These are phyloP conservation scores for Sebastes cheni DNA, from an alignment of 2,797 vertebrate species.

Conservation along the genomic window DNA sequence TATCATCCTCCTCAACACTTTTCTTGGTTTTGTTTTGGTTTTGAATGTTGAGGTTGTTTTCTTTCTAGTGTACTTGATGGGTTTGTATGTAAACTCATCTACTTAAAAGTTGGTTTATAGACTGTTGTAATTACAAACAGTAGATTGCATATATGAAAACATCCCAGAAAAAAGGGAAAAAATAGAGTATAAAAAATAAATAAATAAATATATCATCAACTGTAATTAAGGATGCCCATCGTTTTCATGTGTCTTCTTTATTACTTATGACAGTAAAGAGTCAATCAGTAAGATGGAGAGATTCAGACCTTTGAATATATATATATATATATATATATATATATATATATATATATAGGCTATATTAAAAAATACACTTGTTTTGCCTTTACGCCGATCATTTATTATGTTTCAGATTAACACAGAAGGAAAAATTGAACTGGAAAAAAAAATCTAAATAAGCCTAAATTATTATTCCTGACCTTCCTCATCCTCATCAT, in stretches of 20 bases:
- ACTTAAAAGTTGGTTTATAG: too few species aligned
- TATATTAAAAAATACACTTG: neutral
- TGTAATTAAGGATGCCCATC: neutral
- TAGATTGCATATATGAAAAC: too few species aligned
- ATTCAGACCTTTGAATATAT: neutral
- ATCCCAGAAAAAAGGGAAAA: too few species aligned
- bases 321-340: too few species aligned
- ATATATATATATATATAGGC: neutral
- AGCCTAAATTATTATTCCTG: constrained; percentile 51
- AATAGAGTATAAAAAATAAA: too few species aligned
- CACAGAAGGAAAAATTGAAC: constrained; percentile 8
- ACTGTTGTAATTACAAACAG: too few species aligned
- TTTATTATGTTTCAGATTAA: constrained; percentile 31
- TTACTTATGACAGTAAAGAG: neutral
- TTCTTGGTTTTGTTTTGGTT: too few species aligned
- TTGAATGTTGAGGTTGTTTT: too few species aligned
- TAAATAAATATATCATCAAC: neutral
- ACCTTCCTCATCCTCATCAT: constrained; percentile 48
- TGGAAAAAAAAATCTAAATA: constrained; percentile 35
- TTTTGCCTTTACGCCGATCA: neutral
- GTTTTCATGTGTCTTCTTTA: neutral
- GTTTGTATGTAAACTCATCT: too few species aligned
- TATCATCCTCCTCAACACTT: too few species aligned
- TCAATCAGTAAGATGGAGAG: neutral
- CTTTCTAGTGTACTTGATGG: too few species aligned